A percentile compares a stretch with the other conserved stretches of the same genome.
Evolutionary conservation across 2,113 vertebrate genomes (phyloP).

Genomic region (Euleptes europaea): DNA sequence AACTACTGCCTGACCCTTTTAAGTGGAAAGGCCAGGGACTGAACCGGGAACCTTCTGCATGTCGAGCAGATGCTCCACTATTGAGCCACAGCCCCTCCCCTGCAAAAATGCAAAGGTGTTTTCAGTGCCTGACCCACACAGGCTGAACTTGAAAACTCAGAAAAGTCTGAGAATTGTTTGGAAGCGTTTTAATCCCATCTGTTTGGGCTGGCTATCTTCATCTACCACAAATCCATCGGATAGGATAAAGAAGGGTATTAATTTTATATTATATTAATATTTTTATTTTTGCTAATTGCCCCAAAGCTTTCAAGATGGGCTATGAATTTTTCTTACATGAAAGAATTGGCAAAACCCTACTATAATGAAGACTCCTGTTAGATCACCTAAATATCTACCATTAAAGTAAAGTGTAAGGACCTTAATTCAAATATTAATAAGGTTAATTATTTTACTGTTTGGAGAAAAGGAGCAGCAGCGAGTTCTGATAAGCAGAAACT

Average conservation of each 20-base stretch:
- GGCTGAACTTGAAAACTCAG: neutral
- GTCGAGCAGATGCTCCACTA: no score
- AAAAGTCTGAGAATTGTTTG: neutral
- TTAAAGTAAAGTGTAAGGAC: neutral
- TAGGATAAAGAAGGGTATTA: neutral
- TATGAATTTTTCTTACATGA: neutral
- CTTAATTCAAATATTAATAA: conserved; percentile 15
- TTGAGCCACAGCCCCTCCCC: no score
- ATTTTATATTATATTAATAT: neutral
- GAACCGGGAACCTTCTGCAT: no score
- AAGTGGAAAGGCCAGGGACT: no score
- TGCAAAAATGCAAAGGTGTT: neutral
- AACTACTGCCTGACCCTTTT: no score
- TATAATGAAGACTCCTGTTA: neutral
- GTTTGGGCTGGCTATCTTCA: neutral
- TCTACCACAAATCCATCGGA: neutral
- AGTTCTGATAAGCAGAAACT: conserved; percentile 47
- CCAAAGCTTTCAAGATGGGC: neutral
- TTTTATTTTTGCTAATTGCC: neutral
- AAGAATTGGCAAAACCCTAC: neutral
- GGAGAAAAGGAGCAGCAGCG: conserved; percentile 47
- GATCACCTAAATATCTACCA: neutral
- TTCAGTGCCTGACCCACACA: neutral
- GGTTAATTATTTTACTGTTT: conserved; percentile 50
- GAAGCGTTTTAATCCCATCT: neutral